Base-by-base conservation (phyloP, 2,797 vertebrate species). In the Hemitrygon akajei region DNA sequence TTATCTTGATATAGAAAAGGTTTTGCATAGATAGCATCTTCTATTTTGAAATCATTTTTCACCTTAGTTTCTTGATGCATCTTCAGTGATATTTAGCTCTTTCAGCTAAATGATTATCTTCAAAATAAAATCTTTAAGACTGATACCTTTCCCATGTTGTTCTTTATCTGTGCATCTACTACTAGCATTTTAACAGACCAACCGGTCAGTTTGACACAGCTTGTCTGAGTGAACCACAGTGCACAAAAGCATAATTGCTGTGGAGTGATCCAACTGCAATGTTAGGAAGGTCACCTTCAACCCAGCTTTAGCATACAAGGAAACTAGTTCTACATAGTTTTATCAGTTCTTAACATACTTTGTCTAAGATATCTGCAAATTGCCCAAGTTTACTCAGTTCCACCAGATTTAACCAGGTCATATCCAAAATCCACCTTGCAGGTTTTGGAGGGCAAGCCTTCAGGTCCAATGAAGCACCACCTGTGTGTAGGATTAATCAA, bases 391-490 rank as follows among this genome's bases (percentile, higher is more conserved):
- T 99, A 96, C 98, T 98, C 87, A 99, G 98, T 94, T 98, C 98
- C 66, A 99, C 99, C 94, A 99, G 97, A 94, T 99, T 99, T 93
- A 99, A 95, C 98, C 99, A 99, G 25, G 98, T 99, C 97, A 99
- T 98, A 94, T 99, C 99, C 92, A 98, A 96, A 94, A 99, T 99
- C 98, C 98, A 99, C 95, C 98, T 98, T 77, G 97, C 97, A 11
- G 98, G 97, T 96, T 99, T 99, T 71, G 97, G 97, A 93, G 98
- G 98, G 94, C 98, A 99, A 58, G 98, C 96, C 95, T 98, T 99
- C 69, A 99, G 97, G 95, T 99, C 98, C 94, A 99, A 95, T 22
- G 98, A 99, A 94, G 98, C 98, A 94, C 99, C 98, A 93, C 99
- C 99, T 99, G 93, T 94, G 93, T 94, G 22, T 89, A 18, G 69